phyloP scores from a whole-genome alignment of 2,113 vertebrate species.

The Oryzias melastigma region DNA sequence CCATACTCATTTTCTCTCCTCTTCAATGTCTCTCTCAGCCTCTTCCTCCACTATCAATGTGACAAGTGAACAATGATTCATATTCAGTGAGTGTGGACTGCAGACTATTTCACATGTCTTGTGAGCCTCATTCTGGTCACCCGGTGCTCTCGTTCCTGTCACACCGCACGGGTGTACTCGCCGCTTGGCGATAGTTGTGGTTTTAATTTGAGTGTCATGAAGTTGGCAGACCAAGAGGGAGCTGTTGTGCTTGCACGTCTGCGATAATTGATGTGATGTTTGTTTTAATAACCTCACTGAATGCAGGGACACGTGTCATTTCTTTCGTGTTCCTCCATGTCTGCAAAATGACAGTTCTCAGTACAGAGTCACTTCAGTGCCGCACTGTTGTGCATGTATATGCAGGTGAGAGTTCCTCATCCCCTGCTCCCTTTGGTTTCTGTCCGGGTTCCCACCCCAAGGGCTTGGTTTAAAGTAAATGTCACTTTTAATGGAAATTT shows the following conservation, averaged over 20 bases:
- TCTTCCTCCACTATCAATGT: slow-evolving; percentile 42
- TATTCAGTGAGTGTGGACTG: slow-evolving; percentile 38
- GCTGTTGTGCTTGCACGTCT: slow-evolving; percentile 49
- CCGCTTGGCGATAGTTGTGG: slow-evolving; percentile 24
- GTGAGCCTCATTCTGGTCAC: slow-evolving; percentile 16
- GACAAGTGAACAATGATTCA: slow-evolving; percentile 62
- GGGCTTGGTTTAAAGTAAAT: slow-evolving; percentile 86
- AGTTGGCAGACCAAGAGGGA: slow-evolving; percentile 7
- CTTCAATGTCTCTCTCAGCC: slow-evolving; percentile 42
- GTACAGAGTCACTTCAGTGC: slow-evolving; percentile 57
- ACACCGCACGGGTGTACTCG: slow-evolving; percentile 5
- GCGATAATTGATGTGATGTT: slow-evolving; percentile 52
- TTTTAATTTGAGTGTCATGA: slow-evolving; percentile 24
- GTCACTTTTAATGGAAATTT: slow-evolving; percentile 86
- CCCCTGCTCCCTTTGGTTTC: slow-evolving; percentile 59
- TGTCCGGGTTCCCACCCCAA: slow-evolving; percentile 71
- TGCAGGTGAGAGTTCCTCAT: slow-evolving; percentile 57
- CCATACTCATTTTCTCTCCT: slow-evolving; percentile 32
- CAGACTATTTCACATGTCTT: slow-evolving; percentile 39
- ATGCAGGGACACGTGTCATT: slow-evolving; percentile 78
- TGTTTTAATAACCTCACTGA: slow-evolving; percentile 77
- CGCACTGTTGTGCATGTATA: slow-evolving; percentile 6
- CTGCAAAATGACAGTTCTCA: slow-evolving; percentile 73
- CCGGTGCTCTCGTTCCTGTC: background rate
- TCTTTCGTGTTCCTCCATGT: slow-evolving; percentile 74